phyloP scores from a whole-genome alignment of 2,888 invertebrate species.

The Phaedon cochleariae region DNA sequence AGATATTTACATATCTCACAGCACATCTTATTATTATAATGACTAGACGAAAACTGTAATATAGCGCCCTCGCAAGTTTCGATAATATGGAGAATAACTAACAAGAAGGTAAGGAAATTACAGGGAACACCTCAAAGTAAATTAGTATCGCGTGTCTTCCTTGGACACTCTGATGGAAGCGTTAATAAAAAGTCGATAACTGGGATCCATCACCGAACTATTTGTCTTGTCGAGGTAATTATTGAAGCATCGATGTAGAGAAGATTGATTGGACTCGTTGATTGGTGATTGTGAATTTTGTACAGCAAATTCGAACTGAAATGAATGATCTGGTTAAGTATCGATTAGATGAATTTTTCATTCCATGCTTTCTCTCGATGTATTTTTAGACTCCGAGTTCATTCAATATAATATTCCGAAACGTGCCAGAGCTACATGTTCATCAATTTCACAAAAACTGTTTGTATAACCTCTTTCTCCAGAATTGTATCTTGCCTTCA shows the following conservation, averaged over 20 bases:
- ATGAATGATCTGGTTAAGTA: no score
- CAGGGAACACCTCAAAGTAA: conserved; percentile 42
- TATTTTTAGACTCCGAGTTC: no score
- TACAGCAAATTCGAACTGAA: no score
- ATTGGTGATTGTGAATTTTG: no score
- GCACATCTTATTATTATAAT: conserved; percentile 36
- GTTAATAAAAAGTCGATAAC: conserved; percentile 38
- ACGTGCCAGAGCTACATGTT: no score
- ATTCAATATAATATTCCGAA: no score
- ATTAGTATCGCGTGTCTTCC: conserved; percentile 45
- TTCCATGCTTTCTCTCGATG: no score
- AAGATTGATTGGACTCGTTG: no score
- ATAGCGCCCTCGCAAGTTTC: conserved; percentile 38
- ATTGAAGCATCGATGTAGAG: background rate
- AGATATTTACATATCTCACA: conserved; percentile 41
- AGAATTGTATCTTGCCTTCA: no score
- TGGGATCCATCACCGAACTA: conserved; percentile 22
- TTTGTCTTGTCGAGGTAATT: conserved; percentile 19
- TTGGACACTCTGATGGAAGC: conserved; percentile 33
- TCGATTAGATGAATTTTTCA: no score
- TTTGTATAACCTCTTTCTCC: no score
- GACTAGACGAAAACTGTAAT: conserved; percentile 32
- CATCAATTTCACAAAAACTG: no score
- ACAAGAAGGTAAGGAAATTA: conserved; percentile 42
- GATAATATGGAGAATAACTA: conserved; percentile 45